These are phyloP conservation scores for Rhagium mordax DNA, from an alignment of 2,888 invertebrate genomes.

Conservation along the genomic window DNA sequence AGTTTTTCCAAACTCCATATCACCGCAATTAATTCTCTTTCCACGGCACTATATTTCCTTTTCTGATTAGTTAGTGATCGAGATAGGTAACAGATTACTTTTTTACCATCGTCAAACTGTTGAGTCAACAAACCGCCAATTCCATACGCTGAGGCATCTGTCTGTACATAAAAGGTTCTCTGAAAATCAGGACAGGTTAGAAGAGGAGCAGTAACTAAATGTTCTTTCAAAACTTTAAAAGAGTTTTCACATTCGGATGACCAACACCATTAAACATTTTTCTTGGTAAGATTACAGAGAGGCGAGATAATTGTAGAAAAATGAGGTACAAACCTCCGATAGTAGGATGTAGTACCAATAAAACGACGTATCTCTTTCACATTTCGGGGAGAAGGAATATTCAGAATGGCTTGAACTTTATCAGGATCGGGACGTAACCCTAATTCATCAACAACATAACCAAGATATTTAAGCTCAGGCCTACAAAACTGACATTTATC, in stretches of 20 bases:
- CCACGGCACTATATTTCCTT: neutral
- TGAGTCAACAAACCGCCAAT: neutral
- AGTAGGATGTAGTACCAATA: too few relatives aligned
- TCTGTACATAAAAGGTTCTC: neutral
- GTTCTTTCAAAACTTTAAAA: neutral
- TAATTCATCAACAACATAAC: neutral
- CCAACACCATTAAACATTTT: too few relatives aligned
- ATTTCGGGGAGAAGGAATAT: too few relatives aligned
- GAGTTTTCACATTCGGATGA: neutral
- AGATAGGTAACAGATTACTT: neutral
- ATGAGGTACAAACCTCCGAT: too few relatives aligned
- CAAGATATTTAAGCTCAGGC: neutral
- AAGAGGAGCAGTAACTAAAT: neutral
- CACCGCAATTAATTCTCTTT: neutral
- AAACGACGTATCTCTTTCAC: too few relatives aligned
- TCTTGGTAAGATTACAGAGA: too few relatives aligned
- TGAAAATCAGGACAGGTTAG: neutral
- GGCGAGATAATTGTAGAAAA: too few relatives aligned
- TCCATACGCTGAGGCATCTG: neutral
- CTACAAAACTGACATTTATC: neutral
- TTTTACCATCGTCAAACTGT: neutral
- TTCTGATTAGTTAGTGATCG: neutral
- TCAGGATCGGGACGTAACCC: neutral
- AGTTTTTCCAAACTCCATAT: neutral
- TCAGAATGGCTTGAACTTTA: neutral